phyloP scores from a whole-genome alignment of 2,797 vertebrate species.

The Crocodylus rhombifer region DNA sequence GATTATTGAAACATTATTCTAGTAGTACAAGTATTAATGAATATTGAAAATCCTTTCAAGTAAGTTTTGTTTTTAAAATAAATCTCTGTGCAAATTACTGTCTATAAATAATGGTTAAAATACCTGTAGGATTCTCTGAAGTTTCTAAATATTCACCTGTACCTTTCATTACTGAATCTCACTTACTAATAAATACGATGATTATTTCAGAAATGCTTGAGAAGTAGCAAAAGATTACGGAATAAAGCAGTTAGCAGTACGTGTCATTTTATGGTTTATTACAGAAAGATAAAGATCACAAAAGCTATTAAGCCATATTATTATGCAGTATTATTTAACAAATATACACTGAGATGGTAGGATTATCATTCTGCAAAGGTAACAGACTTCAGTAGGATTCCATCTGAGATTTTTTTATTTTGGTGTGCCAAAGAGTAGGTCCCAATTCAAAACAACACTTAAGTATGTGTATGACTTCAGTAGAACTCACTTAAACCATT shows the following conservation, averaged over 20 bases:
- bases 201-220: background rate
- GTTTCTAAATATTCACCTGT: constrained; percentile 3
- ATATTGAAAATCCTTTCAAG: background rate
- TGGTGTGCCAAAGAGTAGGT: background rate
- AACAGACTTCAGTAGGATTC: background rate
- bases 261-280: background rate
- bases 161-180: constrained; percentile 13
- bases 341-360: background rate
- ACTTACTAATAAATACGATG: background rate
- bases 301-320: background rate
- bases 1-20: background rate
- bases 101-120: background rate
- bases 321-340: background rate
- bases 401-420: background rate
- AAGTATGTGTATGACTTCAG: background rate
- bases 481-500: background rate
- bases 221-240: background rate
- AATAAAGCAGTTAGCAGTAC: background rate
- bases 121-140: background rate
- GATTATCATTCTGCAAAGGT: background rate
- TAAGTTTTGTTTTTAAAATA: background rate
- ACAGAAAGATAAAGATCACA: background rate
- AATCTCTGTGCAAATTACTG: background rate
- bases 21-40: background rate
- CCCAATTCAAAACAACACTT: background rate